Evolutionary conservation across 2,797 vertebrate species (phyloP).

Genomic region (Argentina silus): DNA sequence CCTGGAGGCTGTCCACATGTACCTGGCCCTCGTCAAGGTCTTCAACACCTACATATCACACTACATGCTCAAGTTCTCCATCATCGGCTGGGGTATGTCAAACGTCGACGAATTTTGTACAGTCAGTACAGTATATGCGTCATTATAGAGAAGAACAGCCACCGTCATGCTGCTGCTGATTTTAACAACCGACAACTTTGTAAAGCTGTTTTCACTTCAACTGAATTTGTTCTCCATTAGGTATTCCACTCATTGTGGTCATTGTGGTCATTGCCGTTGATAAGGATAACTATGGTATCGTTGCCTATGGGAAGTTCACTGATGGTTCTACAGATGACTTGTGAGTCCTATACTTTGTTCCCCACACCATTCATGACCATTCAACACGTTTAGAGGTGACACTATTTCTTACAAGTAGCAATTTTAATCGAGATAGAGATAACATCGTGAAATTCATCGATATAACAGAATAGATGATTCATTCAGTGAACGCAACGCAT

Average conservation of each 20-base stretch:
- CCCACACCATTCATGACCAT: too few relatives aligned
- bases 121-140: too few relatives aligned
- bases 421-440: too few relatives aligned
- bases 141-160: neutral
- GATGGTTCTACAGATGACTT: constrained; percentile 84
- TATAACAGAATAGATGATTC: too few relatives aligned
- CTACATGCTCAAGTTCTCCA: constrained; percentile 94
- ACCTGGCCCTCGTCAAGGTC: constrained; percentile 94
- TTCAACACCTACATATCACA: constrained; percentile 89
- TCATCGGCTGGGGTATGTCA: constrained; percentile 89
- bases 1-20: constrained; percentile 98
- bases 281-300: constrained; percentile 85
- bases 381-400: too few relatives aligned
- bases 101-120: too few relatives aligned
- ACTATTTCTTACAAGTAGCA: too few relatives aligned
- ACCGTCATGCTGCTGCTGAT: neutral
- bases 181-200: too few relatives aligned
- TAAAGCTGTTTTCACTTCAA: neutral
- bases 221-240: constrained; percentile 48
- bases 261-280: constrained; percentile 84
- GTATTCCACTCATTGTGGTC: constrained; percentile 87
- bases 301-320: constrained; percentile 82
- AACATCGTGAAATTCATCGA: too few relatives aligned
- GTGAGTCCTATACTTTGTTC: constrained; percentile 76
- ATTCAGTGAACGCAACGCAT: too few relatives aligned